Evolutionary conservation across 2,113 vertebrate genomes (phyloP).

Genomic region (Ifrita kowaldi): DNA sequence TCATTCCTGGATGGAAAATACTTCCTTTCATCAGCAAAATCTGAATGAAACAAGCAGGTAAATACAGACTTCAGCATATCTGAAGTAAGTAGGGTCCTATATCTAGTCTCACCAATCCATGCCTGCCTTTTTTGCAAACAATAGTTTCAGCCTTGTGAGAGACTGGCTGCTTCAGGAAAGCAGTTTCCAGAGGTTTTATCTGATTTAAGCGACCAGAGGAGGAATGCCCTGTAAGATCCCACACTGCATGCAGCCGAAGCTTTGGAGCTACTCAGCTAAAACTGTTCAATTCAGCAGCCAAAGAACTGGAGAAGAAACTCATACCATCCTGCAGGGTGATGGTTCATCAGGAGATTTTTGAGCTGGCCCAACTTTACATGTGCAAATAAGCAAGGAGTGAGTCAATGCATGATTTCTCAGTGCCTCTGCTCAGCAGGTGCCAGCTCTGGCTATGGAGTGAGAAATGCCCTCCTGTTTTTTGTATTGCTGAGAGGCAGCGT

Average conservation of each 20-base stretch:
- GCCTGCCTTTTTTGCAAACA: background rate
- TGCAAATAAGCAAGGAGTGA: background rate
- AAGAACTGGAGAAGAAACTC: background rate
- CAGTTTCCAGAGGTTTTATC: background rate
- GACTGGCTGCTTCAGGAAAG: background rate
- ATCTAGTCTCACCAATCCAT: background rate
- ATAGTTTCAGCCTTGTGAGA: background rate
- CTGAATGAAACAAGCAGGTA: background rate
- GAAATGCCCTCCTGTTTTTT: background rate
- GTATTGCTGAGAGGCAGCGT: background rate
- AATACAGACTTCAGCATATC: background rate
- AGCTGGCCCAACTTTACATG: background rate
- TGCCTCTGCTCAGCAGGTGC: background rate
- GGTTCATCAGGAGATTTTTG: background rate
- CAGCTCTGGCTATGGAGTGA: background rate
- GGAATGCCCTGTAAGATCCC: background rate
- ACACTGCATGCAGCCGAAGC: background rate
- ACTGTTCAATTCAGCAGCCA: background rate
- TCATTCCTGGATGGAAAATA: background rate
- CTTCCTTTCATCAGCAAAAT: background rate
- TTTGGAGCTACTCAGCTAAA: background rate
- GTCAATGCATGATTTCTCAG: background rate
- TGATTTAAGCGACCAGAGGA: background rate
- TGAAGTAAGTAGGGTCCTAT: background rate
- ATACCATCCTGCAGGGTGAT: background rate